Evolutionary conservation across 2,888 invertebrate species (phyloP).

Genomic region (Leuctra nigra): DNA sequence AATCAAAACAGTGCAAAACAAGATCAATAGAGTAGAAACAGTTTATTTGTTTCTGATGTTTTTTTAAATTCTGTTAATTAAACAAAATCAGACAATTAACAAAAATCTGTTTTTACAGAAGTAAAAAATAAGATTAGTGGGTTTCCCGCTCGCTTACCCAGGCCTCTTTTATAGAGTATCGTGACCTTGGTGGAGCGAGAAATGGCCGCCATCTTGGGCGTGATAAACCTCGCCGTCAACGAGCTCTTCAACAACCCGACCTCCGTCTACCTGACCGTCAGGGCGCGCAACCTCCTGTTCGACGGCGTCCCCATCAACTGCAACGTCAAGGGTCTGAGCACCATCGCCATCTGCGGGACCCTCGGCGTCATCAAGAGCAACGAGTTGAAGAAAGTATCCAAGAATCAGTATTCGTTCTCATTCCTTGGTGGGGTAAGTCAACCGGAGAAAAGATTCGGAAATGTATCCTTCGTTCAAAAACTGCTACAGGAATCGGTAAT

Average conservation of each 20-base stretch:
- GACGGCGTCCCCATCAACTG: conserved; percentile 67
- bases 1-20: no score
- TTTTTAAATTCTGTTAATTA: no score
- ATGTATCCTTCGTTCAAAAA: no score
- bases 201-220: conserved; percentile 55
- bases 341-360: conserved; percentile 60
- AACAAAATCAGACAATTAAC: no score
- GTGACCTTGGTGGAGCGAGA: conserved; percentile 51
- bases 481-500: no score
- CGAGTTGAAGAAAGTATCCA: conserved; percentile 51
- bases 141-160: no score
- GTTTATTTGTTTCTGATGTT: no score
- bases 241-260: conserved; percentile 60
- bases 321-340: conserved; percentile 65
- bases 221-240: conserved; percentile 62
- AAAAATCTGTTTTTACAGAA: no score
- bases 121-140: no score
- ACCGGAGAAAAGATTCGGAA: no score
- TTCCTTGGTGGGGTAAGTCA: conserved; percentile 60
- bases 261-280: conserved; percentile 54
- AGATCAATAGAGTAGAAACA: no score
- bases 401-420: conserved; percentile 62
- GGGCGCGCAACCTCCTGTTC: conserved; percentile 65
- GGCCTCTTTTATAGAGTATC: no score
- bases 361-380: conserved; percentile 58